Evolutionary conservation across 2,888 invertebrate species (phyloP).

Genomic region (Drosophila ezoana): DNA sequence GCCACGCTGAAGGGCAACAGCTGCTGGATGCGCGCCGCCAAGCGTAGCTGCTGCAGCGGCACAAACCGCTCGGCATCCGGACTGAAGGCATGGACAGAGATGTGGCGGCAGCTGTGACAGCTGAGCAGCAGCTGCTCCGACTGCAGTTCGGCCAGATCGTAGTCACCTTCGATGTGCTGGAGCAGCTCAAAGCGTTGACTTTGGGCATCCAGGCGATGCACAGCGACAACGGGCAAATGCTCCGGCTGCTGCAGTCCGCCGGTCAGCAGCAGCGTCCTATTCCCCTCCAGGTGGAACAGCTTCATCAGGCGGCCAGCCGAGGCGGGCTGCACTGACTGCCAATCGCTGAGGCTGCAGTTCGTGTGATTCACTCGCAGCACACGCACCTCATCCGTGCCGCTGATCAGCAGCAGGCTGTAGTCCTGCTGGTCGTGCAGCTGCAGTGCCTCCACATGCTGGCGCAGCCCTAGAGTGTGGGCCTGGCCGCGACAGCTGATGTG

Average conservation of each 20-base stretch:
- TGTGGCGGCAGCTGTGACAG: slow-evolving; percentile 74
- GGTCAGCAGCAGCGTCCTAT: slow-evolving; percentile 54
- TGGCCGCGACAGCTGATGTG: slow-evolving; percentile 61
- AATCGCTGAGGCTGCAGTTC: slow-evolving; percentile 68
- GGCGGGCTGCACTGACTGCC: slow-evolving; percentile 75
- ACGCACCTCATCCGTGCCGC: slow-evolving; percentile 77
- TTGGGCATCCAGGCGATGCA: slow-evolving; percentile 59
- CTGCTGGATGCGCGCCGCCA: slow-evolving; percentile 71
- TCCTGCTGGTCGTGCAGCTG: slow-evolving; percentile 28
- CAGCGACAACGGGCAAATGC: slow-evolving; percentile 67
- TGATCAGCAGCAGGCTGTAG: slow-evolving; percentile 65
- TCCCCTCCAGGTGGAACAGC: slow-evolving; percentile 47
- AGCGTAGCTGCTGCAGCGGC: slow-evolving; percentile 73
- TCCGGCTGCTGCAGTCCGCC: slow-evolving; percentile 46
- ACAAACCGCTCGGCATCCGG: slow-evolving; percentile 41
- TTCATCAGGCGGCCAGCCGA: slow-evolving; percentile 68
- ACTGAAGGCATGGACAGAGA: slow-evolving; percentile 64
- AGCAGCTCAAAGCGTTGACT: slow-evolving; percentile 65
- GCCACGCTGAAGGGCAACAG: slow-evolving; percentile 67
- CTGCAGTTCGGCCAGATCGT: slow-evolving; percentile 73
- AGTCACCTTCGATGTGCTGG: slow-evolving; percentile 81
- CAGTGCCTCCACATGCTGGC: slow-evolving; percentile 63
- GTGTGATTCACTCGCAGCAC: slow-evolving; percentile 64
- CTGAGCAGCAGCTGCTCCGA: slow-evolving; percentile 74
- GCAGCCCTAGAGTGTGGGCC: slow-evolving; percentile 66